Conservation (phyloP, 2,888 invertebrate species). For the Mythimna pallens region DNA sequence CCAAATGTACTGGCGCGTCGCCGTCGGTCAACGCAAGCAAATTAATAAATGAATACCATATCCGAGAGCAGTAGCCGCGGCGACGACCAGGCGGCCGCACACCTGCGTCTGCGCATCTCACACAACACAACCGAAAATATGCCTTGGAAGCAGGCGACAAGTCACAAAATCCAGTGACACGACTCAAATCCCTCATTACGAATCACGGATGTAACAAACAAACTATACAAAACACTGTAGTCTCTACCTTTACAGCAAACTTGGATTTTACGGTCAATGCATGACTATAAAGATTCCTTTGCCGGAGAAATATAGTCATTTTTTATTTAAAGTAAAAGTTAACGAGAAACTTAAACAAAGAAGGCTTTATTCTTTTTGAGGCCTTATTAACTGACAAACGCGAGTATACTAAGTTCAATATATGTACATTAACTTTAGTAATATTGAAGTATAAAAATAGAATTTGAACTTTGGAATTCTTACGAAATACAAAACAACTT, state of each 20-base stretch:
- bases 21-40: conserved; percentile 86
- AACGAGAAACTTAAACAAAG: conserved; percentile 69
- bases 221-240: conserved; percentile 86
- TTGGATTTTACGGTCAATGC: conserved; percentile 83
- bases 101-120: conserved; percentile 88
- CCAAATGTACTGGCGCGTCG: conserved; percentile 78
- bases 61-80: conserved; percentile 87
- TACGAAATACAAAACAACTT: neutral
- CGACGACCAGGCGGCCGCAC: conserved; percentile 89
- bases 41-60: conserved; percentile 90
- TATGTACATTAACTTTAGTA: conserved; percentile 6
- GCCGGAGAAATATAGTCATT: conserved; percentile 77
- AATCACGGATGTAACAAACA: conserved; percentile 89
- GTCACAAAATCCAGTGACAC: conserved; percentile 49
- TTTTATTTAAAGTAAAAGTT: conserved; percentile 73
- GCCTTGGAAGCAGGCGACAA: conserved; percentile 51
- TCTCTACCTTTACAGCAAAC: conserved; percentile 86
- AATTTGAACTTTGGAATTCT: conserved; percentile 10
- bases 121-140: conserved; percentile 59
- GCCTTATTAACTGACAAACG: conserved; percentile 22
- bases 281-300: conserved; percentile 81
- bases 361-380: conserved; percentile 41
- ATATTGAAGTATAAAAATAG: conserved; percentile 4
- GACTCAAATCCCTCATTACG: conserved; percentile 83
- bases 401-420: neutral